Evolutionary conservation across 2,113 vertebrate species (phyloP), one percentile per base, ranked within the genome.

Genomic region (Aythya baeri): DNA sequence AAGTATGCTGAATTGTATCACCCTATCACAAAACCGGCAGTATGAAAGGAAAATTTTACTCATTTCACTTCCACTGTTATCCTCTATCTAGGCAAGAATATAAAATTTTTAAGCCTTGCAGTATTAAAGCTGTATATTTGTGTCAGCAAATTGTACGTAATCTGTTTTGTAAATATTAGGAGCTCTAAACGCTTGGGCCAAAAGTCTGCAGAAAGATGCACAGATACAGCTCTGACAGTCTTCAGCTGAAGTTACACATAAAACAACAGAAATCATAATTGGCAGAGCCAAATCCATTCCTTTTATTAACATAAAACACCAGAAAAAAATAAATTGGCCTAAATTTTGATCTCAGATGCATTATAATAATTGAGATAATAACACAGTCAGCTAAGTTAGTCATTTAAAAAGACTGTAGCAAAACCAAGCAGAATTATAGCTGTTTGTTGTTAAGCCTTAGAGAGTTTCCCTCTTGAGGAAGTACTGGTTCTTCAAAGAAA

Each of bases 101-200:
- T 92, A 92, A 92, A 89, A 89, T 96, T 96, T 96, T 94, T 74
- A 96, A 96, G 26, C 77, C 83, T 84, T 0, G 0, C 11, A 80
- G 92, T 95, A 97, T 95, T 95, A 95, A 96, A 94, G 38, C 78
- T 49, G 92, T 95, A 80, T 93, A 79, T 96, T 92, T 92, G 44
- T 94, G 92, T 92, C 88, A 92, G 58, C 41, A 94, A 94, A 87
- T 89, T 77, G 63, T 54, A 87, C 59, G 20, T 90, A 86, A 86
- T 89, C 77, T 89, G 74, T 91, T 95, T 89, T 76, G 91, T 93
- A 94, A 93, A 94, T 95, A 91, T 66, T 73, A 87, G 71, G 25
- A 91, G 25, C n/a, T 89, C 66, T 93, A 91, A 94, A 76, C 77
- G 77, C 83, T 71, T 83, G 74, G 83, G 93, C 93, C 91, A 96